These are phyloP conservation scores for Blastobasis adustella DNA, from an alignment of 2,888 invertebrate species.

Conservation along the genomic window DNA sequence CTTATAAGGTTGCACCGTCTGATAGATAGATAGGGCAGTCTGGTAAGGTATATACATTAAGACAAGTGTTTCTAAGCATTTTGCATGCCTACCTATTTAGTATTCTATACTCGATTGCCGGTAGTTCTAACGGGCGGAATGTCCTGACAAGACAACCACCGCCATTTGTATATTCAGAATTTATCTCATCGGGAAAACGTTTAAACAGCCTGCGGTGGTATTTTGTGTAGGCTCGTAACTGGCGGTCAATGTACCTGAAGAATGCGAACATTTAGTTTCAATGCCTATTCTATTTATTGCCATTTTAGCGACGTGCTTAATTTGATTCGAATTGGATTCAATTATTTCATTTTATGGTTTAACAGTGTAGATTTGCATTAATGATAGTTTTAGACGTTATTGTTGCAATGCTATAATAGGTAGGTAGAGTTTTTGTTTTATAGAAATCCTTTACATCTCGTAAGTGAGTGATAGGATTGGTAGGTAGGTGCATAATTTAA, in stretches of 20 bases:
- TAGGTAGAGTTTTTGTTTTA: too few relatives aligned
- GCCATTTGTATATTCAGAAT: constrained; percentile 18
- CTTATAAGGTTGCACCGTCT: constrained; percentile 39
- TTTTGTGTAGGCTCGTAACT: constrained; percentile 7
- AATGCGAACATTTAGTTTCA: not conserved
- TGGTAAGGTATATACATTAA: constrained; percentile 18
- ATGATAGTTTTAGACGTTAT: too few relatives aligned
- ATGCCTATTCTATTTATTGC: not conserved
- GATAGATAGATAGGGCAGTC: constrained; percentile 31
- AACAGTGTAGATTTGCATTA: too few relatives aligned
- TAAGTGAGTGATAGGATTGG: too few relatives aligned
- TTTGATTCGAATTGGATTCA: too few relatives aligned
- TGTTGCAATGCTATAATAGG: too few relatives aligned
- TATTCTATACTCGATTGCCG: constrained; percentile 50
- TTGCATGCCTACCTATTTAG: constrained; percentile 45
- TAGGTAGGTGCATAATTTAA: too few relatives aligned
- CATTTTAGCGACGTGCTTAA: not conserved
- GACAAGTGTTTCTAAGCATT: constrained; percentile 36
- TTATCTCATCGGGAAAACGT: constrained; percentile 5
- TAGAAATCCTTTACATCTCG: too few relatives aligned
- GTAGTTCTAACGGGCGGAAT: constrained; percentile 41
- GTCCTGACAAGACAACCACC: constrained; percentile 52
- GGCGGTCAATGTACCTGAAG: constrained; percentile 14
- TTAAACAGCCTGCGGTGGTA: constrained; percentile 5
- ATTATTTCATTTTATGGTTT: too few relatives aligned